Conservation (phyloP, 1,140 invertebrate genomes). For the Drosophila orosa region DNA sequence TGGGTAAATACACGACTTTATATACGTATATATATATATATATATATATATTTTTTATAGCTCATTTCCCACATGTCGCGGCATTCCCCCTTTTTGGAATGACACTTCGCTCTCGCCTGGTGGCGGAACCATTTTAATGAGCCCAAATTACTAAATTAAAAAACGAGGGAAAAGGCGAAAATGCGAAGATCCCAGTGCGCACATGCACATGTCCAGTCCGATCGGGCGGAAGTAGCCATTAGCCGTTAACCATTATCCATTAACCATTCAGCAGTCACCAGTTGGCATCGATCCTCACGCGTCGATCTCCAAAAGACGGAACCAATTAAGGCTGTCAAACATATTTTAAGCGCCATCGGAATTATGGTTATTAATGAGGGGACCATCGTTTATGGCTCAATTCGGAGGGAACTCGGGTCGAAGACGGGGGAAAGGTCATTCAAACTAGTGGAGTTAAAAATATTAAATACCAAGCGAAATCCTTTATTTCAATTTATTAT, state of each 20-base stretch:
- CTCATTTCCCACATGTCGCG: slow-evolving; percentile 77
- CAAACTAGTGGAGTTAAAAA: background rate
- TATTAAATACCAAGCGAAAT: background rate
- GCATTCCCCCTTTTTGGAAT: slow-evolving; percentile 28
- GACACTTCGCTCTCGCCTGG: slow-evolving; percentile 36
- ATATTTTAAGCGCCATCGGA: slow-evolving; percentile 46
- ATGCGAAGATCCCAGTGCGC: slow-evolving; percentile 41
- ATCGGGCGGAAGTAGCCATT: slow-evolving; percentile 39
- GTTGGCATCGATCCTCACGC: slow-evolving; percentile 35
- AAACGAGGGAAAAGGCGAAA: slow-evolving; percentile 34
- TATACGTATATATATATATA: background rate
- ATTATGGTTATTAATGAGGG: slow-evolving; percentile 52
- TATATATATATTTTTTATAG: slow-evolving; percentile 61
- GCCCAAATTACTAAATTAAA: slow-evolving; percentile 68
- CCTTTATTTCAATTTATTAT: background rate
- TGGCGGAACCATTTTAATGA: slow-evolving; percentile 79
- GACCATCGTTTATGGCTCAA: slow-evolving; percentile 34
- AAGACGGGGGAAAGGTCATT: background rate
- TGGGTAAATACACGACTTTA: slow-evolving; percentile 1
- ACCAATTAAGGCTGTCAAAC: slow-evolving; percentile 49
- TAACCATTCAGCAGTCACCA: slow-evolving; percentile 38
- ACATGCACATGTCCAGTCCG: slow-evolving; percentile 51
- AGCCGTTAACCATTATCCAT: slow-evolving; percentile 55
- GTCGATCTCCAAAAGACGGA: slow-evolving; percentile 24
- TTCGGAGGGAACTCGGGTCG: background rate